Base-by-base conservation (phyloP, 2,888 invertebrate genomes). In the Stenurella melanura region DNA sequence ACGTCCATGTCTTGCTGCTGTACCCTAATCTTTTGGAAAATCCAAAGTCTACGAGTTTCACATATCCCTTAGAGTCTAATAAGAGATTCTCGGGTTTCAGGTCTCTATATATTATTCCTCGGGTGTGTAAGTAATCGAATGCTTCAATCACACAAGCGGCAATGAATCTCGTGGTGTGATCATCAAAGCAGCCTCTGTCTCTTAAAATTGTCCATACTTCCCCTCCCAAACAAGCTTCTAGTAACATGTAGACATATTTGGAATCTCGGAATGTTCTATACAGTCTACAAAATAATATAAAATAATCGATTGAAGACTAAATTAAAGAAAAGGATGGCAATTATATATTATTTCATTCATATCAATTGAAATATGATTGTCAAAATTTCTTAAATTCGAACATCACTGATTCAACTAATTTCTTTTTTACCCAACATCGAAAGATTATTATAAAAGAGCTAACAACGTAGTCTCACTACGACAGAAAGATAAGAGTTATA, bases 31-130 rank as follows among this genome's bases (percentile, higher is more conserved):
- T 89, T 88, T 94, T 94, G 10, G 94, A 92, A 86, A 94, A 94
- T 0, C 94, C 94, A 87, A 94, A 94, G 87, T 94, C 94, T 10
- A 92, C 92, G 87, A 94, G 87, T 90, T 94, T 94, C 12, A 93
- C 92, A 84, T 93, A 93, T 58, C 94, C 94, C 78, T 89, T 85
- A 2, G 85, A 79, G 81, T 94, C 93, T 15, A 94, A 86, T 56
- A 94, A 89, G 42, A 94, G 90, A 87, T 94, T 94, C 86, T 94
- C 94, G 0, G 94, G 94, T 87, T 94, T 95, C 80, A 95, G 89
- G 87, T 95, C 94, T 54, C 87, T 83, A 84, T 90, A 90, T 72
- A 94, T 92, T 72, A 94, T 92, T 61, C 92, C 92, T 80, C 92
- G 89, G 19, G 90, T 89, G 87, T 95, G 94, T 0, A 95, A 90